Evolutionary conservation across 64 coral and sea anemone genomes (phyloP).

Genomic region (Montipora sp.): DNA sequence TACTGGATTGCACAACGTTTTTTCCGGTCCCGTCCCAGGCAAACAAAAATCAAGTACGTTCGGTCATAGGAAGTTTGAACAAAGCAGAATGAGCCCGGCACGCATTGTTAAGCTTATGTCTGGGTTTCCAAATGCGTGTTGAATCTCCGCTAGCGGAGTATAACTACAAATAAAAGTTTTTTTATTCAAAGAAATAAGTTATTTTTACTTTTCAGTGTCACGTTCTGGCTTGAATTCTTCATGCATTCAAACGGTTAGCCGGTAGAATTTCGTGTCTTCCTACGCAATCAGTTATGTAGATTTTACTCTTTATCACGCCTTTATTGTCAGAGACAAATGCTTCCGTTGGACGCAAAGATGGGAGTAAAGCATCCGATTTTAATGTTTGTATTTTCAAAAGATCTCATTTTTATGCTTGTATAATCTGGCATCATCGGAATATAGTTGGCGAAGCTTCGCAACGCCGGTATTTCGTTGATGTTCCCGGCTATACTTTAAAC

Average conservation of each 20-base stretch:
- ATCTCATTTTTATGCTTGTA: no score
- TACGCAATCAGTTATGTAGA: not conserved
- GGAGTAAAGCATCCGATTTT: not conserved
- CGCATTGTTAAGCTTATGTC: no score
- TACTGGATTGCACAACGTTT: not conserved
- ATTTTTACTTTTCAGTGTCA: not conserved
- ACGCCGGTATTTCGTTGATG: no score
- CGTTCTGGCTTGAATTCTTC: not conserved
- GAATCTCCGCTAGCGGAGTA: not conserved
- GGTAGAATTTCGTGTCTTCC: not conserved
- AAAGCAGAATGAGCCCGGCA: not conserved
- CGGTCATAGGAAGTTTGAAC: not conserved
- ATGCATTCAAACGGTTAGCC: not conserved
- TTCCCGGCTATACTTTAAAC: no score
- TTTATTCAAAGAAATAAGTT: not conserved
- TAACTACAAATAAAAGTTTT: no score
- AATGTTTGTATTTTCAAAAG: no score
- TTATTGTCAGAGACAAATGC: not conserved
- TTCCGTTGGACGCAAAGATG: not conserved
- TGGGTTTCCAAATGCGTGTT: not conserved
- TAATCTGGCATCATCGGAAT: no score
- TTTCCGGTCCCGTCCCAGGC: not conserved
- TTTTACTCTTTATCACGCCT: not conserved
- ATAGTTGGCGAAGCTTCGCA: no score
- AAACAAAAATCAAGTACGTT: not conserved